Evolutionary conservation across 2,888 invertebrate genomes (phyloP), one percentile per base, ranked within the genome.

Genomic region (Andrena dorsata): DNA sequence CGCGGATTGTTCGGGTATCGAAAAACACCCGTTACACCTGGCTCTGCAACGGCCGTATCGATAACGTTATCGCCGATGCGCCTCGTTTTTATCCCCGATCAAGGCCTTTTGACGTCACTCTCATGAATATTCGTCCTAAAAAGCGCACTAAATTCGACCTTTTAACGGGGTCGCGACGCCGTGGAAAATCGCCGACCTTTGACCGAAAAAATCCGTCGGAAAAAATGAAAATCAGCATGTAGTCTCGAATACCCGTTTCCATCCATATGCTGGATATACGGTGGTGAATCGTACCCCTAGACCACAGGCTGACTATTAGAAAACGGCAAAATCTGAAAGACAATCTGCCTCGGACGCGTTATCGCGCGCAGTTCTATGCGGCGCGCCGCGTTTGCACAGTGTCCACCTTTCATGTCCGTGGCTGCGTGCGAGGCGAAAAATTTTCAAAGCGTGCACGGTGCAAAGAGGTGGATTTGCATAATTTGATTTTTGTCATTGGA

Each of bases 181-280:
- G 10, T 5, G 66, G 63, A 60, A 66, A 10, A 1, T 5, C 16
- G 71, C 49, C 84, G 76, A 92, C 87, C 92, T 92, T 88, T 90
- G 90, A 88, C 89, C 88, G 89, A 87, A 93, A 93, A 93, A 93
- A 91, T 90, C 85, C 80, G 20, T 41, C 41, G 68, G 88, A 92
- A 93, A 93, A 93, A 93, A 92, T 88, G 90, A 92, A 93, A 93
- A 92, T 92, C 92, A 93, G 92, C 92, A 89, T 90, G 92, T 82
- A 92, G 93, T 93, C 93, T 93, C 93, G 93, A 93, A 93, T 93
- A 93, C 92, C 79, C 68, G 72, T 65, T 68, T 73, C 78, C 65
- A 76, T 83, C 84, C 84, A 75, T 76, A 84, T 79, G 66, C 28
- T 60, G 83, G 86, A 86, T 75, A 63, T 85, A 76, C 84, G 78